A percentile compares a stretch with the other conserved stretches of the same genome.
Conservation (phyloP, 2,797 vertebrate genomes). For the Pseudochirops cupreus region DNA sequence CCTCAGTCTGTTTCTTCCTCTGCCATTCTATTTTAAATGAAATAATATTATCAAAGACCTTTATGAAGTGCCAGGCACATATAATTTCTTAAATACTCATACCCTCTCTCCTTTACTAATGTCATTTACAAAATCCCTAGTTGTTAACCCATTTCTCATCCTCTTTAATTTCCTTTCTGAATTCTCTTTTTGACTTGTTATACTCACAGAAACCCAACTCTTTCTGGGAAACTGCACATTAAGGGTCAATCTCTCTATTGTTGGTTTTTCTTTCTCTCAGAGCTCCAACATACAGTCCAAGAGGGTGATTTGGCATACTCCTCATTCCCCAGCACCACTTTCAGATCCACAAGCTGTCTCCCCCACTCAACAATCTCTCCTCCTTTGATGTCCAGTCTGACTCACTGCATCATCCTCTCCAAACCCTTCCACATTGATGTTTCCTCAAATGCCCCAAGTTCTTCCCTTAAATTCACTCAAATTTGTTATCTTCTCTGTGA, state of each 20-base stretch:
- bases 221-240: neutral
- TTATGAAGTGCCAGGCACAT: neutral
- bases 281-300: neutral
- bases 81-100: neutral
- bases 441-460: neutral
- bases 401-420: neutral
- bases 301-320: neutral
- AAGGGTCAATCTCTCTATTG: neutral
- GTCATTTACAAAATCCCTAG: neutral
- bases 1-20: neutral
- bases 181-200: neutral
- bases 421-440: neutral
- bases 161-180: neutral
- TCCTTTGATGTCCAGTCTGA: neutral
- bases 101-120: neutral
- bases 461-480: neutral
- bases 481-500: neutral
- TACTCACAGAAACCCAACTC: neutral
- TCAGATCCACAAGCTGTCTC: neutral
- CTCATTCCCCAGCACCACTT: neutral
- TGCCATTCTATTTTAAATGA: neutral
- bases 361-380: neutral
- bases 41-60: neutral
- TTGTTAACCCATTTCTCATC: neutral
- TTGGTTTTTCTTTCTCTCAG: neutral